These are phyloP conservation scores for Buathra laborator DNA, from an alignment of 2,888 invertebrate genomes.

Conservation along the genomic window DNA sequence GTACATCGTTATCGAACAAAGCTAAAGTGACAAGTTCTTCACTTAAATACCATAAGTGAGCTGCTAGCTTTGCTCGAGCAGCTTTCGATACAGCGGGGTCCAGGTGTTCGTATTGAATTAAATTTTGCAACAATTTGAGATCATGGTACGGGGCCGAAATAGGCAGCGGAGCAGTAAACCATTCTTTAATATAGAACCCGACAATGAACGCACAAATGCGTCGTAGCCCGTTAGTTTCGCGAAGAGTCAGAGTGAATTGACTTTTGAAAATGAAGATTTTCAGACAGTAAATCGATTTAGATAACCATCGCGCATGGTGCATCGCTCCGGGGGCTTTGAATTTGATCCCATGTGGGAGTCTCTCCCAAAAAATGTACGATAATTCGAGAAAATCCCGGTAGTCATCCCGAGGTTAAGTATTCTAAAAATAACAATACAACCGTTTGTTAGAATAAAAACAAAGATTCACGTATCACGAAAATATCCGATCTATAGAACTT, in stretches of 20 bases:
- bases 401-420: conserved; percentile 69
- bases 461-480: conserved; percentile 1
- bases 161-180: conserved; percentile 60
- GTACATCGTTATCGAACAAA: conserved; percentile 56
- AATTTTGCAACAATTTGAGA: conserved; percentile 50
- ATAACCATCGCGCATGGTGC: conserved; percentile 66
- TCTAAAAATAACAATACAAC: conserved; percentile 29
- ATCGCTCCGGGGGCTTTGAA: no score
- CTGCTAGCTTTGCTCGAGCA: conserved; percentile 48
- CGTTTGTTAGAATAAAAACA: conserved; percentile 20
- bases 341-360: conserved; percentile 46
- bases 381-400: conserved; percentile 71
- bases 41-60: no score
- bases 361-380: conserved; percentile 71
- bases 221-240: conserved; percentile 58
- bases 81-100: conserved; percentile 48
- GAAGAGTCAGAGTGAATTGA: conserved; percentile 66
- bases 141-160: conserved; percentile 57
- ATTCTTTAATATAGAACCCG: conserved; percentile 48
- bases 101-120: conserved; percentile 35
- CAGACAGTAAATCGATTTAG: conserved; percentile 39
- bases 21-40: conserved; percentile 54
- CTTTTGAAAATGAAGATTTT: conserved; percentile 75
- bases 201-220: conserved; percentile 63
- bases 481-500: conserved; percentile 19